These are phyloP conservation scores for Vultur gryphus DNA, from an alignment of 2,797 vertebrate species.

Conservation along the genomic window DNA sequence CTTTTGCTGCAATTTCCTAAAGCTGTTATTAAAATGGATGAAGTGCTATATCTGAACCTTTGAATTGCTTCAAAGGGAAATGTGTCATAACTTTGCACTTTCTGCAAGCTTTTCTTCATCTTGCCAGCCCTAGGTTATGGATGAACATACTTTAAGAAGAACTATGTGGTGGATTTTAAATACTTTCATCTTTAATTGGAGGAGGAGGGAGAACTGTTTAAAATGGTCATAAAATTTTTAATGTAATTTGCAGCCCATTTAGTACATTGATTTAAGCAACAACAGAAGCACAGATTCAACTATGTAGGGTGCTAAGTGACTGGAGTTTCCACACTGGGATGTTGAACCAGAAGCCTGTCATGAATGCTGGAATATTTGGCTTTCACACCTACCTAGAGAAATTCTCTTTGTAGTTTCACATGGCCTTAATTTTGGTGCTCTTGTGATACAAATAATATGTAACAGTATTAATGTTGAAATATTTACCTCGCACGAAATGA, in stretches of 20 bases:
- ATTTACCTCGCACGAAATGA: not conserved
- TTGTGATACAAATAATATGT: not conserved
- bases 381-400: not conserved
- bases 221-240: not conserved
- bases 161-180: not conserved
- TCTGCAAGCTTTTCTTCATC: not conserved
- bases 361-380: not conserved
- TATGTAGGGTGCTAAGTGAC: not conserved
- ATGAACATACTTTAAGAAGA: not conserved
- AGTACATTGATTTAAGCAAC: not conserved
- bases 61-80: constrained; percentile 2
- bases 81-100: not conserved
- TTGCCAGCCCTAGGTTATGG: not conserved
- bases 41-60: not conserved
- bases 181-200: not conserved
- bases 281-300: not conserved
- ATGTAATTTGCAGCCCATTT: not conserved
- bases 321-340: not conserved
- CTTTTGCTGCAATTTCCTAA: not conserved
- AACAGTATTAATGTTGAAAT: not conserved
- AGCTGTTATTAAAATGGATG: constrained; percentile 28
- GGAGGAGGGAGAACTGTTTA: not conserved
- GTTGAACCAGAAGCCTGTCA: not conserved
- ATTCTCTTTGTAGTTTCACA: not conserved
- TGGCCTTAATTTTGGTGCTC: not conserved